Evolutionary conservation across 2,113 vertebrate species (phyloP).

Genomic region (Anguilla rostrata): DNA sequence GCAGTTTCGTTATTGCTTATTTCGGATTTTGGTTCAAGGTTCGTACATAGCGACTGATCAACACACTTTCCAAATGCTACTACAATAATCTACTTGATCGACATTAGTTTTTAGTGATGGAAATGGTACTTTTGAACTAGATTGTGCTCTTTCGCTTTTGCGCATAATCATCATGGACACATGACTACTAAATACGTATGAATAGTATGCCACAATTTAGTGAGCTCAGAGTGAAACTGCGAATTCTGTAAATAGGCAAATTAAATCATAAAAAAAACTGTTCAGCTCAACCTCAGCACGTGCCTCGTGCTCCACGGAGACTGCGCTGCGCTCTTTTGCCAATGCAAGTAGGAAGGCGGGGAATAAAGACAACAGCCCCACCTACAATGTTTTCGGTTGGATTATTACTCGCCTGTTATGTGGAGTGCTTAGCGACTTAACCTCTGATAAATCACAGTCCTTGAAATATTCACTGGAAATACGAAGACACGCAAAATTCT

Average conservation of each 20-base stretch:
- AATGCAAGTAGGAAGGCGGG: not conserved
- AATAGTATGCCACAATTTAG: not conserved
- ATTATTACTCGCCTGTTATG: constrained; percentile 35
- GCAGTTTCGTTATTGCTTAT: too few species aligned
- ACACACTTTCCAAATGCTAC: too few species aligned
- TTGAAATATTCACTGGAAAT: not conserved
- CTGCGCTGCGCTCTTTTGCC: constrained; percentile 2
- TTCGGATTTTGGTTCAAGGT: too few species aligned
- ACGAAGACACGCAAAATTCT: not conserved
- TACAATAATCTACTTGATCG: too few species aligned
- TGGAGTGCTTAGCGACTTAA: not conserved
- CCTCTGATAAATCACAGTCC: constrained; percentile 13
- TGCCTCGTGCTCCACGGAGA: not conserved
- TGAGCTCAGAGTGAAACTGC: not conserved
- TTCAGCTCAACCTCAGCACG: not conserved
- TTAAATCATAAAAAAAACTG: not conserved
- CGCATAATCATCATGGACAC: not conserved
- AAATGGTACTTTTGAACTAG: too few species aligned
- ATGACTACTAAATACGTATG: not conserved
- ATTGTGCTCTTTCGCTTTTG: not conserved
- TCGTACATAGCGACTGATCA: too few species aligned
- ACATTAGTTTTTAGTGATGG: too few species aligned
- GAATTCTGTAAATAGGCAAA: not conserved
- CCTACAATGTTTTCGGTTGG: constrained; percentile 48
- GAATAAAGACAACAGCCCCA: constrained; percentile 41